Conservation (phyloP, 2,113 vertebrate genomes). For the Hemiprocne comata region DNA sequence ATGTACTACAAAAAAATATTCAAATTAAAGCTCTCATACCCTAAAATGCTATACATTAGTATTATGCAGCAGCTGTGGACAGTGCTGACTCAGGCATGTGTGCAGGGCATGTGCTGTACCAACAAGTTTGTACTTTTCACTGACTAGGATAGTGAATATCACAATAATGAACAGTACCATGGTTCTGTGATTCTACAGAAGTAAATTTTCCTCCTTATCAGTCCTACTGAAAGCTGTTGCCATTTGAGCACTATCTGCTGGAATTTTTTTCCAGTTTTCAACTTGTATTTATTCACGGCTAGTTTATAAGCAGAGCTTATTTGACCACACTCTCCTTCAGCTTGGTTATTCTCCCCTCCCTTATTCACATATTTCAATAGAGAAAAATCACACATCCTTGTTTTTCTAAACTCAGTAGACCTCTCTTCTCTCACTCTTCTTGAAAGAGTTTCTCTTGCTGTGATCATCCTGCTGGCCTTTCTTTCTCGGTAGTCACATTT, state of each 20-base stretch:
- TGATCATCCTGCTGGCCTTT: neutral
- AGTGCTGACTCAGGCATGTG: neutral
- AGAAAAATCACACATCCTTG: neutral
- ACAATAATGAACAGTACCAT: neutral
- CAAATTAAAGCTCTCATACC: neutral
- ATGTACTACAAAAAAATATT: neutral
- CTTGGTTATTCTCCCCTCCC: neutral
- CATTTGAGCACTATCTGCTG: neutral
- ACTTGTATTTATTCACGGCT: neutral
- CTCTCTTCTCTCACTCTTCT: neutral
- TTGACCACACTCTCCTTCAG: neutral
- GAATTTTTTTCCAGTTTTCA: neutral
- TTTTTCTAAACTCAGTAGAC: neutral
- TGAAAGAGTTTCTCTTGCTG: neutral
- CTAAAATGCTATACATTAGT: neutral
- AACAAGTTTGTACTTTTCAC: neutral
- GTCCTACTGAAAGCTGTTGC: neutral
- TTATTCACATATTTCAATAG: neutral
- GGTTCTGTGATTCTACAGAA: neutral
- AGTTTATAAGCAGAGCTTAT: neutral
- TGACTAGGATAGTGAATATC: neutral
- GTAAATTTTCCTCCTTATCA: neutral
- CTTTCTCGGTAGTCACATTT: neutral
- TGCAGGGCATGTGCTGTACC: neutral
- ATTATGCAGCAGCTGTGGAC: neutral